phyloP scores from a whole-genome alignment of 2,797 vertebrate genomes.

The Acipenser transmontanus region DNA sequence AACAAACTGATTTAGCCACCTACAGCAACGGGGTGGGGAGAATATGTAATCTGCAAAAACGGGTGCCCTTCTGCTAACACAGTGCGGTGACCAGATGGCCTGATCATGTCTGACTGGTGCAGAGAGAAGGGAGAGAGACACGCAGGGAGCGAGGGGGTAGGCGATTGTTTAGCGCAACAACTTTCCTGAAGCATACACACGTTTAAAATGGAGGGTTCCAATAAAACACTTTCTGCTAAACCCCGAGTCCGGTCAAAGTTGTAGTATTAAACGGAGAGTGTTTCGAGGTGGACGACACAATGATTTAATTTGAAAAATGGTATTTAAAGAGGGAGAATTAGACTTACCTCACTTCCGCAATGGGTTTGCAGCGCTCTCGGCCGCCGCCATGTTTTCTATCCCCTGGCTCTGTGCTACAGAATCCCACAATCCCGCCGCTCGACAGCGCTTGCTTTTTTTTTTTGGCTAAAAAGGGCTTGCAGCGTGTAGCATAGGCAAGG shows the following conservation, averaged over 20 bases:
- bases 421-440: slow-evolving; percentile 46
- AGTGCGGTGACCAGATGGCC: slow-evolving; percentile 21
- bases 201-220: slow-evolving; percentile 16
- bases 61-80: slow-evolving; percentile 10
- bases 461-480: slow-evolving; percentile 21
- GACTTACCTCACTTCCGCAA: slow-evolving; percentile 78
- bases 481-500: slow-evolving; percentile 15
- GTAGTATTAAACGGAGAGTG: slow-evolving; percentile 19
- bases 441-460: slow-evolving; percentile 41
- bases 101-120: slow-evolving; percentile 15
- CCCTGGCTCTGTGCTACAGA: slow-evolving; percentile 41
- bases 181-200: slow-evolving; percentile 50
- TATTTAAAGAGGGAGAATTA: slow-evolving; percentile 53
- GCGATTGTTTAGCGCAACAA: slow-evolving; percentile 62
- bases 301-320: slow-evolving; percentile 35
- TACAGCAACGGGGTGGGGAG: neutral
- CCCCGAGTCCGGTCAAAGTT: slow-evolving; percentile 20
- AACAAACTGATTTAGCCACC: slow-evolving; percentile 19
- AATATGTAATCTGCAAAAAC: slow-evolving; percentile 9
- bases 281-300: slow-evolving; percentile 15
- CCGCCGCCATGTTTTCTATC: slow-evolving; percentile 71
- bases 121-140: slow-evolving; percentile 17
- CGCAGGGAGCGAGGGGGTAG: slow-evolving; percentile 18
- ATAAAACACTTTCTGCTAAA: slow-evolving; percentile 20
- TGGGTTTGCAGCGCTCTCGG: slow-evolving; percentile 64